Conservation (phyloP, 2,797 vertebrate genomes). For the Streptopelia turtur region DNA sequence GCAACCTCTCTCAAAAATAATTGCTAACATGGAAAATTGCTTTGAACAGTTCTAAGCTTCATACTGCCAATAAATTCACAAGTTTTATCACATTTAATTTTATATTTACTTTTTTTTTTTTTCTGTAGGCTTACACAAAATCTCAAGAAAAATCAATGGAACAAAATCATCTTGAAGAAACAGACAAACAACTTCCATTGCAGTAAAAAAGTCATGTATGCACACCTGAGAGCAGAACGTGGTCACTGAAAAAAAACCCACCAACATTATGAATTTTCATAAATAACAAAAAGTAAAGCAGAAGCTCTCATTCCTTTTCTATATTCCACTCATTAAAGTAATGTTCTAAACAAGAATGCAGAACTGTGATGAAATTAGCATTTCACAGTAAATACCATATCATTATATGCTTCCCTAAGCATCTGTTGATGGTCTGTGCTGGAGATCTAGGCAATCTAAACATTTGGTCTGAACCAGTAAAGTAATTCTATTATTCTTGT, state of each 20-base stretch:
- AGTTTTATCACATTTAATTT: background rate
- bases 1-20: background rate
- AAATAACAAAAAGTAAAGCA: background rate
- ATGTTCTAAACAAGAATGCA: background rate
- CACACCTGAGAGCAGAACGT: background rate
- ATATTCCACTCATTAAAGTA: background rate
- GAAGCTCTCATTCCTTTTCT: background rate
- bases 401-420: background rate
- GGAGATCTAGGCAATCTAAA: background rate
- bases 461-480: background rate
- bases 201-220: background rate
- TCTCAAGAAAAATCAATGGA: conserved; percentile 10
- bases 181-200: background rate
- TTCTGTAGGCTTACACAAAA: background rate
- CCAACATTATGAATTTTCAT: background rate
- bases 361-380: background rate
- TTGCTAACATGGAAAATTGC: background rate
- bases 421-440: background rate
- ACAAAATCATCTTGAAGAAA: background rate
- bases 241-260: background rate
- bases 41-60: background rate
- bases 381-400: background rate
- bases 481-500: background rate
- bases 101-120: background rate
- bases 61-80: background rate